phyloP scores from a whole-genome alignment of 2,797 vertebrate species.

The Coluber constrictor region DNA sequence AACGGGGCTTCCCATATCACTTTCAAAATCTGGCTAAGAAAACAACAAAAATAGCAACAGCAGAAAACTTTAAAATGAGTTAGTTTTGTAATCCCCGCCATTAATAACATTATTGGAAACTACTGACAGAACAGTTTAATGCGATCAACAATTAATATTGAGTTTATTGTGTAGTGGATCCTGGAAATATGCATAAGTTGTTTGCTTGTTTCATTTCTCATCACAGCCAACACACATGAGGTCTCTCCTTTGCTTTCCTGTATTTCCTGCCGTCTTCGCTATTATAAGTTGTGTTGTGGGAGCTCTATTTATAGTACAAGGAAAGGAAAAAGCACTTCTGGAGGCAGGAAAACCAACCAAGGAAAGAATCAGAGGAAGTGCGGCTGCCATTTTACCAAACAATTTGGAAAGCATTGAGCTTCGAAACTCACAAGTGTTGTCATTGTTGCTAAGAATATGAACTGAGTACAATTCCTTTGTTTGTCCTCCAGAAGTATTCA shows the following conservation, averaged over 20 bases:
- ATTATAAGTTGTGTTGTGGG: conserved; percentile 72
- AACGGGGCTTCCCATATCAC: background rate
- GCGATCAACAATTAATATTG: background rate
- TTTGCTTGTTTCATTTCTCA: background rate
- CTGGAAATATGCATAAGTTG: background rate
- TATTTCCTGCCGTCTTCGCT: conserved; percentile 85
- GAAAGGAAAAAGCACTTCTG: conserved; percentile 78
- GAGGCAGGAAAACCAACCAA: conserved; percentile 93
- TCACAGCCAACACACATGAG: conserved; percentile 12
- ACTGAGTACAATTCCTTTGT: conserved; percentile 40
- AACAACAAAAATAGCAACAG: background rate
- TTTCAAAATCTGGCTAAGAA: background rate
- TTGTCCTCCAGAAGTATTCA: conserved; percentile 34
- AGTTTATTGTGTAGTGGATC: background rate
- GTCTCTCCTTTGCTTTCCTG: conserved; percentile 74
- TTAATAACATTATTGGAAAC: background rate
- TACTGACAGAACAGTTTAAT: background rate
- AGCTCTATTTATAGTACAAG: conserved; percentile 86
- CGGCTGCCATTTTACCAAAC: conserved; percentile 85
- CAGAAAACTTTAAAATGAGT: background rate
- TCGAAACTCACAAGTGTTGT: conserved; percentile 59
- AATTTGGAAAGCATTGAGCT: conserved; percentile 76
- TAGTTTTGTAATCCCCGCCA: background rate
- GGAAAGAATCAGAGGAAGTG: conserved; percentile 98
- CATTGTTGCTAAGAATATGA: conserved; percentile 49